phyloP scores from a whole-genome alignment of 2,113 vertebrate genomes.

The Romanogobio albipinnatus region DNA sequence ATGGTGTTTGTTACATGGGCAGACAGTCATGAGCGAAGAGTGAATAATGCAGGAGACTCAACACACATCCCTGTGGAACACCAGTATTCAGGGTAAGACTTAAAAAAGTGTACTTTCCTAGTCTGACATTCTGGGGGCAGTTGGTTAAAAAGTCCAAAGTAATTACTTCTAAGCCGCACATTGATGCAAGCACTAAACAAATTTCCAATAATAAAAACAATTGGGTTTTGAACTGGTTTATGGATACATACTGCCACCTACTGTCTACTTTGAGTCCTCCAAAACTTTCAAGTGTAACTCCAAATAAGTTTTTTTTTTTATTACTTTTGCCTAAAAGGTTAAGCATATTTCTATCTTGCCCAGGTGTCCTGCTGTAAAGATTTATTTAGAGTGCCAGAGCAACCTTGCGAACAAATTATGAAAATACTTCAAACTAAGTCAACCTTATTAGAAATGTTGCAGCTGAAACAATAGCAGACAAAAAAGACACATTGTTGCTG shows the following conservation, averaged over 20 bases:
- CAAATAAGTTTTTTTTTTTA: too few species aligned
- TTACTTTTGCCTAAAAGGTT: too few species aligned
- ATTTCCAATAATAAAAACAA: not conserved
- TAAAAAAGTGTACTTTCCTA: not conserved
- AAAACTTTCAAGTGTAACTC: not conserved
- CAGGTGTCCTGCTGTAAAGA: not conserved
- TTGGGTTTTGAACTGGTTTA: not conserved
- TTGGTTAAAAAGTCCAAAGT: not conserved
- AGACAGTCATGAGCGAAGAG: not conserved
- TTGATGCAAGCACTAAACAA: not conserved
- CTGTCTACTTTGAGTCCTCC: not conserved
- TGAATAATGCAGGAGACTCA: not conserved
- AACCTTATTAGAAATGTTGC: not conserved
- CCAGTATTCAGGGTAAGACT: not conserved
- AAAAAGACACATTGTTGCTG: not conserved
- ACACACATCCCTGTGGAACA: not conserved
- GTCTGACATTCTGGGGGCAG: not conserved
- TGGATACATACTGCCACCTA: not conserved
- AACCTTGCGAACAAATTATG: too few species aligned
- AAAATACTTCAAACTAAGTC: not conserved
- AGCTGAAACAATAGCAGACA: not conserved
- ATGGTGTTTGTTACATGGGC: not conserved
- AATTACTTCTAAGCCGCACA: too few species aligned
- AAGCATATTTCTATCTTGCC: not conserved
- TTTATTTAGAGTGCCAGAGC: too few species aligned